Base-by-base conservation (phyloP, 2,113 vertebrate genomes). In the Setophaga coronata region DNA sequence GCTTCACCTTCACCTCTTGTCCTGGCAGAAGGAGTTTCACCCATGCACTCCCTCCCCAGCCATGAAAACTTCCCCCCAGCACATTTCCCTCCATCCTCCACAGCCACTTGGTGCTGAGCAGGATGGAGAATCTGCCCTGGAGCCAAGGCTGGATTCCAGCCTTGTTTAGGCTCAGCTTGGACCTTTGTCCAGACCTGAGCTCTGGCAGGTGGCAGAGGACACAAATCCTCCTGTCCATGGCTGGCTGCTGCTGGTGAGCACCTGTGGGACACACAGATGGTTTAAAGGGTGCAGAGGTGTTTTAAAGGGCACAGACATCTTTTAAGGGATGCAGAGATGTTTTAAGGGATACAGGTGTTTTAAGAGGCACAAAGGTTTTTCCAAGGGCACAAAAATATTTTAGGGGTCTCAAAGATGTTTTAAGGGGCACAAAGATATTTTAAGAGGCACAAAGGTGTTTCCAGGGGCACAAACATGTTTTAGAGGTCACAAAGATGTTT, bases 41-140 rank as follows among this genome's bases (percentile, higher is more conserved):
- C 12, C 3, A 0, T 10, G 7, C 18, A 57, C 17, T 11, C 1
- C 0, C 31, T 48, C 24, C n/a, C 31, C 21, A 61, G 71, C 10
- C 18, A 33, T 5, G 43, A 23, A 34, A 50, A 20, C 42, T 9
- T 24, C 18, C 21, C 18, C 16, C 15, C 3, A 2, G 12, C 7
- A 1, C 40, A 18, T 40, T 13, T 43, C 31, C 62, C 47, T 69
- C 29, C 12, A 28, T 2, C 7, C 17, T 50, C 31, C 17, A 12
- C 5, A 18, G 58, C 33, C 36, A 28, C 36, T 38, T 45, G 18
- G 47, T 25, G 3, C 56, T 19, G 40, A 36, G 43, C 0, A 0
- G 33, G 45, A 36, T 9, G n/a, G 48, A 74, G 72, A 24, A 23
- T 9, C 29, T 31, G 17, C 38, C 53, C 65, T 50, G 29, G 38